phyloP scores from a whole-genome alignment of 23 tunicate genomes.

The Ascidia mentula region DNA sequence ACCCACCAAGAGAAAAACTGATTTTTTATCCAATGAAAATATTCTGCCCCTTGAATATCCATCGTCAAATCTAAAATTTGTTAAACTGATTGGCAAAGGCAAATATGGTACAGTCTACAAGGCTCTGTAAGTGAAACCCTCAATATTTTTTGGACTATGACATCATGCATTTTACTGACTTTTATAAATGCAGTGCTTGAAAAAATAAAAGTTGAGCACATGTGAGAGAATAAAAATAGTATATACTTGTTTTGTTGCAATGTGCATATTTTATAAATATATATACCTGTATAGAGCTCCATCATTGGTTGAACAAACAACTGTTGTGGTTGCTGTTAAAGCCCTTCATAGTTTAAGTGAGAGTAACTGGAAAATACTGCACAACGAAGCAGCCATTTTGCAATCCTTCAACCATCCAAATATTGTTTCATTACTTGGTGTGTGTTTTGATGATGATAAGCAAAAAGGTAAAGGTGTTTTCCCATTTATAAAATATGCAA shows the following conservation, averaged over 20 bases:
- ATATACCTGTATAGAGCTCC: neutral
- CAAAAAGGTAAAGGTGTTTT: too few relatives aligned
- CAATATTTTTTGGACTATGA: too few relatives aligned
- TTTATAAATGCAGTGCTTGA: neutral
- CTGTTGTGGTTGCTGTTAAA: neutral
- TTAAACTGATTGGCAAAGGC: neutral
- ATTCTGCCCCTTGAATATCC: neutral
- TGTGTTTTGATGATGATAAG: neutral
- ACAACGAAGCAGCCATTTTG: neutral
- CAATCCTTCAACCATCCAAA: neutral
- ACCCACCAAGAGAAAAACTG: neutral
- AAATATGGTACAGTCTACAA: neutral
- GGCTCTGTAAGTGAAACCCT: neutral
- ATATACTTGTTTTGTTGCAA: too few relatives aligned
- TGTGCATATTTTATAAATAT: too few relatives aligned
- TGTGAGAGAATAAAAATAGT: too few relatives aligned
- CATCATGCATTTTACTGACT: too few relatives aligned
- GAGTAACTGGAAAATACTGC: neutral
- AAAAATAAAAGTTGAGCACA: too few relatives aligned
- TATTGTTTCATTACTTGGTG: neutral
- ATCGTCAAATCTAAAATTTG: neutral
- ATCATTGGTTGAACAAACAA: neutral
- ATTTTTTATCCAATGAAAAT: neutral
- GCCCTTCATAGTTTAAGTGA: neutral
- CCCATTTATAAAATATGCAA: too few relatives aligned